Evolutionary conservation across 2,797 vertebrate genomes (phyloP), one percentile per base, ranked within the genome.

Genomic region (Argentina silus): DNA sequence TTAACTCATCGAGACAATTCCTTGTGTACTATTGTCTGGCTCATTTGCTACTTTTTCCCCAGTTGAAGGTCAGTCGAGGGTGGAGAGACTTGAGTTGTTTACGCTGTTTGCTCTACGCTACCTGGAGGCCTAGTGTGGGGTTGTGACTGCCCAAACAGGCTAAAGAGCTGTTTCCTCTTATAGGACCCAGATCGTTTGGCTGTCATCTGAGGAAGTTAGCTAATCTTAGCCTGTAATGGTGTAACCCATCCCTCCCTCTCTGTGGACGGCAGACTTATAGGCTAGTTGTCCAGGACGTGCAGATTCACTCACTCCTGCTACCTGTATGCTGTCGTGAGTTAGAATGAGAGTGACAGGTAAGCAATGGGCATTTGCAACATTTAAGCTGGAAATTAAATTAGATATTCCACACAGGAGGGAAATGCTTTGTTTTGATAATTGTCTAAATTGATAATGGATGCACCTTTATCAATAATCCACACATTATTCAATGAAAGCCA

Each of bases 151-250:
- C 76, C 23, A 77, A 77, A 78, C 81, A 3, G 81, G 72, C 83
- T 72, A 68, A 85, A 83, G 82, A 78, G 78, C 78, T 72, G 82
- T 84, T 91, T 89, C 92, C 93, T 88, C 87, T 89, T 92, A 93
- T 93, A 93, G 93, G 85, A 84, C 83, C 53, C 78, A 76, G 87
- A 90, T 93, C 82, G 61, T 87, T 85, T 89, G 84, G 77, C 88
- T 92, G 93, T 93, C 92, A 93, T 93, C 82, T 89, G 91, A 93
- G 90, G 87, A 91, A 92, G 91, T 85, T 59, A 63, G 89, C 93
- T 95, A 94, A 95, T 92, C 92, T 93, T 94, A 93, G 93, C 90
- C 0, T 36, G 27, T 36, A 36, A 36, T 4, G 27, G 27, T 81
- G 84, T 90, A 92, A 89, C 84, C 15, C 71, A 86, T 69, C 90